phyloP scores from a whole-genome alignment of 2,888 invertebrate species.

The Lasioglossum pauxillum region DNA sequence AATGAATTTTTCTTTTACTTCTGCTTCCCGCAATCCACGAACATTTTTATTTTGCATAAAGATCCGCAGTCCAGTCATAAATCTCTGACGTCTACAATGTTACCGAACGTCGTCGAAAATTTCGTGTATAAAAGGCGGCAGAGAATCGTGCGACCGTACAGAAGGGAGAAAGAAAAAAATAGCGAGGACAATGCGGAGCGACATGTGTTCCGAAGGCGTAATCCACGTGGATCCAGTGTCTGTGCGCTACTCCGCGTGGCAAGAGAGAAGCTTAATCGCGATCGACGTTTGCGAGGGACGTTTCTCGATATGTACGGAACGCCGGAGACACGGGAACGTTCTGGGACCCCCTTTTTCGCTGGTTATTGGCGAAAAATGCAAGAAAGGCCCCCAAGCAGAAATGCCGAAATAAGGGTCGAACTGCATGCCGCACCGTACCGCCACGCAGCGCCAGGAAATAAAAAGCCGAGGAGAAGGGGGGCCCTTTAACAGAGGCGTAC shows the following conservation, averaged over 20 bases:
- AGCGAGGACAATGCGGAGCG: conserved; percentile 64
- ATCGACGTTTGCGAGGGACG: conserved; percentile 51
- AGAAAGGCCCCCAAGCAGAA: conserved; percentile 48
- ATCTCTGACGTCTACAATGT: background rate
- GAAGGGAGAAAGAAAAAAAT: conserved; percentile 36
- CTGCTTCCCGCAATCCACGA: too few species aligned
- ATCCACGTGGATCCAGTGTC: conserved; percentile 62
- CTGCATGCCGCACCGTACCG: conserved; percentile 6
- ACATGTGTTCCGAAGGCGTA: conserved; percentile 74
- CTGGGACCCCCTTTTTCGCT: conserved; percentile 41
- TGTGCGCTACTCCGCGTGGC: conserved; percentile 21
- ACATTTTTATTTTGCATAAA: too few species aligned
- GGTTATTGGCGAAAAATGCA: conserved; percentile 69
- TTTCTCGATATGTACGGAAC: conserved; percentile 52
- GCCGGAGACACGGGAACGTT: conserved; percentile 28
- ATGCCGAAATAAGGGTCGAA: conserved; percentile 57
- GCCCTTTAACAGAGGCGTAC: conserved; percentile 68
- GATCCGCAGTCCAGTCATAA: background rate
- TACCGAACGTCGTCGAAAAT: background rate
- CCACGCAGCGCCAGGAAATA: conserved; percentile 64
- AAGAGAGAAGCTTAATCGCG: conserved; percentile 65
- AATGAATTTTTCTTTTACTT: too few species aligned
- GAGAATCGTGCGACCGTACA: background rate
- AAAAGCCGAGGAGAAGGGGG: conserved; percentile 59
- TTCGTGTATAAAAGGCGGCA: background rate